A percentile compares a stretch with the other conserved stretches of the same genome.
phyloP scores from a whole-genome alignment of 1,140 invertebrate species.

The Aethina tumida region DNA sequence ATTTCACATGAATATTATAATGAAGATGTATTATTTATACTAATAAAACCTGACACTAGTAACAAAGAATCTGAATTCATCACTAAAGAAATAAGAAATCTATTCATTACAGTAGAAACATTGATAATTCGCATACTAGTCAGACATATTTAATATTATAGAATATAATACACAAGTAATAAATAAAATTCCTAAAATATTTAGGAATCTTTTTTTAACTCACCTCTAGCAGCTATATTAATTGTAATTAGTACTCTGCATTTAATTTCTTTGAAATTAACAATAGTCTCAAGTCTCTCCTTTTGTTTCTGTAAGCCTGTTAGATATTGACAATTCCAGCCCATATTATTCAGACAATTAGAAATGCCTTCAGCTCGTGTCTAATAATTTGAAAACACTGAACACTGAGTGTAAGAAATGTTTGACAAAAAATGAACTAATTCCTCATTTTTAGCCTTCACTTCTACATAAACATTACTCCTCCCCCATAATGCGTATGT shows the following conservation, averaged over 20 bases:
- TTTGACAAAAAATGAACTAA: slow-evolving; percentile 60
- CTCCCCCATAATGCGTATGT: slow-evolving; percentile 45
- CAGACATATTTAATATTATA: too few species aligned
- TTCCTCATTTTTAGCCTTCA: slow-evolving; percentile 58
- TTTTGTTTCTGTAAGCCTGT: slow-evolving; percentile 67
- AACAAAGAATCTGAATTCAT: too few species aligned
- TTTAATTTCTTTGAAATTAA: slow-evolving; percentile 66
- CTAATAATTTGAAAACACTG: slow-evolving; percentile 87
- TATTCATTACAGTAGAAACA: too few species aligned
- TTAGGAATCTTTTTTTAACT: too few species aligned
- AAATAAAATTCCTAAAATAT: too few species aligned
- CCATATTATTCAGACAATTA: slow-evolving; percentile 54
- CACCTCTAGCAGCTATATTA: slow-evolving; percentile 75
- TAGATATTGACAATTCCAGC: slow-evolving; percentile 64
- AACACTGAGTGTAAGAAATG: slow-evolving; percentile 75
- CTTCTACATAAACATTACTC: slow-evolving; percentile 51
- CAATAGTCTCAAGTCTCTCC: slow-evolving; percentile 63
- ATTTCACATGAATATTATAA: too few species aligned
- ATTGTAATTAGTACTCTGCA: slow-evolving; percentile 84
- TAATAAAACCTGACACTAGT: too few species aligned
- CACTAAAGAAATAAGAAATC: too few species aligned
- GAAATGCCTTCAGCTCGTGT: slow-evolving; percentile 61
- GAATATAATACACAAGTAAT: too few species aligned
- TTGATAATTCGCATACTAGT: too few species aligned
- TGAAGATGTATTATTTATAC: too few species aligned